Percentiles rank a stretch among this genome's conserved stretches.
phyloP scores from a whole-genome alignment of 2,888 invertebrate species.

The Chydorus sphaericus region DNA sequence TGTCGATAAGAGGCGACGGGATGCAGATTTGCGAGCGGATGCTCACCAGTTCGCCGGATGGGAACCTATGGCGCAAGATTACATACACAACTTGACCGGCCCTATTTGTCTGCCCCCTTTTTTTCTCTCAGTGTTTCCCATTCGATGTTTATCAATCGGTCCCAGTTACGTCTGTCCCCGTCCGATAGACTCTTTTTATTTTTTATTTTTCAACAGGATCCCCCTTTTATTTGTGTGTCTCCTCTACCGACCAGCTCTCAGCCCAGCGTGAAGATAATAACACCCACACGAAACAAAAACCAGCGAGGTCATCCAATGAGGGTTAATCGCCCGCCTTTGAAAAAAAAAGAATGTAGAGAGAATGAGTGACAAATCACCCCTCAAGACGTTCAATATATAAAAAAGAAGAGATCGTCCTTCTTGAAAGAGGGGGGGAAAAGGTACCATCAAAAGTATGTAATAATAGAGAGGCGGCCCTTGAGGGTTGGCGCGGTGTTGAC shows the following conservation, averaged over 20 bases:
- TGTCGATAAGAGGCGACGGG: slow-evolving; percentile 1
- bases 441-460: no score
- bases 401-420: not conserved
- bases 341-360: not conserved
- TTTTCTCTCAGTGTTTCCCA: no score
- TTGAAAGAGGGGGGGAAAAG: no score
- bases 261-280: no score
- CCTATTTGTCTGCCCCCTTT: no score
- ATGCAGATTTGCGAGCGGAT: slow-evolving; percentile 5
- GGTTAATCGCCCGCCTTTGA: not conserved
- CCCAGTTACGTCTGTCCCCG: slow-evolving; percentile 2
- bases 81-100: no score
- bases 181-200: not conserved
- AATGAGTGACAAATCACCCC: slow-evolving; percentile 2
- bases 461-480: not conserved
- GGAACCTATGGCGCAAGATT: no score
- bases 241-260: no score
- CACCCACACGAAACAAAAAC: no score
- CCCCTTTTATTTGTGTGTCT: no score
- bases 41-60: no score
- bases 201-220: not conserved
- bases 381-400: not conserved
- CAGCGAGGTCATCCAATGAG: no score
- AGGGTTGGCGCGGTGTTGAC: not conserved
- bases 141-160: slow-evolving; percentile 4